Conservation (phyloP, 2,888 invertebrate genomes). For the Anthophora plumipes region DNA sequence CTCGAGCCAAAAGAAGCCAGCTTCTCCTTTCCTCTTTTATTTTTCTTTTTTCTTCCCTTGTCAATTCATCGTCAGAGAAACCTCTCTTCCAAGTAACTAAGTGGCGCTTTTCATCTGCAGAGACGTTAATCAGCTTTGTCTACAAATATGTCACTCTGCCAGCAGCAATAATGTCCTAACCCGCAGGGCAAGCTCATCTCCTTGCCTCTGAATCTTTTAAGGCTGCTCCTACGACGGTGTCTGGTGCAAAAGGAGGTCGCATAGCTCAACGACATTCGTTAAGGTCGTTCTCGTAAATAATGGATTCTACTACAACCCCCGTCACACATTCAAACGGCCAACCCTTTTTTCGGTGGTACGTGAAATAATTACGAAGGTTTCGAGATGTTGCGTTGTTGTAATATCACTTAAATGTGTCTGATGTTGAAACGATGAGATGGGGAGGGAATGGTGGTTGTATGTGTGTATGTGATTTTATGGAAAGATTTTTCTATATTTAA, state of each 20-base stretch:
- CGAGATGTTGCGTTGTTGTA: background rate
- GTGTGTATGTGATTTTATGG: no score
- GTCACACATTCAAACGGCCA: conserved; percentile 19
- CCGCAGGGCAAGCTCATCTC: conserved; percentile 66
- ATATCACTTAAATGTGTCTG: background rate
- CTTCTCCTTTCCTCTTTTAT: no score
- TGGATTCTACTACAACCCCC: conserved; percentile 42
- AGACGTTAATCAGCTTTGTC: conserved; percentile 73
- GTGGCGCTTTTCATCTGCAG: conserved; percentile 55
- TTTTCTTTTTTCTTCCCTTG: no score
- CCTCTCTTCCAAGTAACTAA: conserved; percentile 39
- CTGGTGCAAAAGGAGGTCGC: conserved; percentile 66
- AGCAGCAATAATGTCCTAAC: conserved; percentile 68
- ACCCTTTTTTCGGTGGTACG: conserved; percentile 30
- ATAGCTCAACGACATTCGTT: conserved; percentile 70
- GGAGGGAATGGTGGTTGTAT: no score
- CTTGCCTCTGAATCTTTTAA: conserved; percentile 73
- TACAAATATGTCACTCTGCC: conserved; percentile 61
- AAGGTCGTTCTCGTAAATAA: conserved; percentile 68
- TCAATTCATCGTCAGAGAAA: conserved; percentile 24
- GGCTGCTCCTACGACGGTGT: conserved; percentile 48
- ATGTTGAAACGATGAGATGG: background rate
- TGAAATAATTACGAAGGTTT: conserved; percentile 20
- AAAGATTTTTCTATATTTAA: no score
- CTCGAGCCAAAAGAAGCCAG: no score